Evolutionary conservation across 2,888 invertebrate species (phyloP).

Genomic region (Dermolepida albohirtum): DNA sequence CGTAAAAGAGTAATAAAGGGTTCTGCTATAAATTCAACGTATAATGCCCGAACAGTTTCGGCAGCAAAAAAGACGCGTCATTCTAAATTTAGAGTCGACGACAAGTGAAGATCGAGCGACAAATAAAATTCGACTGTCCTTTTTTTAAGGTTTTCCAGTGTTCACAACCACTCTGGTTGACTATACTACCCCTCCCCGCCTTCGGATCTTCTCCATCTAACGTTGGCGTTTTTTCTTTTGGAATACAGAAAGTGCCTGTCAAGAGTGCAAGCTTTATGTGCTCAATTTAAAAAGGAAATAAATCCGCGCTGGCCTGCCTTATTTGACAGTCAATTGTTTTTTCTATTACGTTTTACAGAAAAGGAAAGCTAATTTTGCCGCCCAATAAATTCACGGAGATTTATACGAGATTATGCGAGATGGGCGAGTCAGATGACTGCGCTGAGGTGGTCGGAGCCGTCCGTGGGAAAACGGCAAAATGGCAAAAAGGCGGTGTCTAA

Average conservation of each 20-base stretch:
- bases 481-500: slow-evolving; percentile 1
- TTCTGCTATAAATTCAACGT: no score
- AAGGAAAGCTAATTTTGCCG: slow-evolving; percentile 38
- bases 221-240: neutral
- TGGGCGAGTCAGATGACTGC: slow-evolving; percentile 14
- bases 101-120: slow-evolving; percentile 12
- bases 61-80: neutral
- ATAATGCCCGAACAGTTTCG: neutral
- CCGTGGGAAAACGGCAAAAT: neutral
- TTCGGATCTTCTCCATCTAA: neutral
- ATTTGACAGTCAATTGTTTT: slow-evolving; percentile 43
- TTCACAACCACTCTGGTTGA: no score
- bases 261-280: slow-evolving; percentile 23
- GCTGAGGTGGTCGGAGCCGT: slow-evolving; percentile 5
- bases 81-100: slow-evolving; percentile 9
- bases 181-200: no score
- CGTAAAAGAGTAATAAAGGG: no score
- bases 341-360: slow-evolving; percentile 38
- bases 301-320: slow-evolving; percentile 37
- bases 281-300: slow-evolving; percentile 40
- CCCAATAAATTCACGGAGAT: slow-evolving; percentile 39
- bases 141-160: neutral
- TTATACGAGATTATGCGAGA: slow-evolving; percentile 32
- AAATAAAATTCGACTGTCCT: slow-evolving; percentile 12
- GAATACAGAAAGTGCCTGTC: slow-evolving; percentile 21